Percentiles rank a stretch among this genome's conserved stretches.
phyloP scores from a whole-genome alignment of 2,797 vertebrate genomes.

The Hemitrygon akajei region DNA sequence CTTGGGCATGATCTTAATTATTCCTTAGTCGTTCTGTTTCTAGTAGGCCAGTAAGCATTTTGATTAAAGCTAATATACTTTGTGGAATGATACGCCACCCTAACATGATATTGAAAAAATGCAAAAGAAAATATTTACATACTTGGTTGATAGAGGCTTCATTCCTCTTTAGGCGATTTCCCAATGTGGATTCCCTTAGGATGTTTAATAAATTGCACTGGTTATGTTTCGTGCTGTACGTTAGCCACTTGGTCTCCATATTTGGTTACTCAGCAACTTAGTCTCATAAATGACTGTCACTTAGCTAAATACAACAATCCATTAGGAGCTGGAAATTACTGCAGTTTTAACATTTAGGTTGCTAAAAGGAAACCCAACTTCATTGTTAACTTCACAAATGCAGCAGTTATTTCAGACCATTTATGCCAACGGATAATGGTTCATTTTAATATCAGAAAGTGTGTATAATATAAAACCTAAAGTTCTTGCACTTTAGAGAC shows the following conservation, averaged over 20 bases:
- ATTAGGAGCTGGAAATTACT: neutral
- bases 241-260: conserved; percentile 12
- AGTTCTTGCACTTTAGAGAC: too few relatives aligned
- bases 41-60: neutral
- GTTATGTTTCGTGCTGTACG: neutral
- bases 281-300: neutral
- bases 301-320: neutral
- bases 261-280: neutral
- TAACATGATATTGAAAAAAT: neutral
- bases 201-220: neutral
- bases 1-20: neutral
- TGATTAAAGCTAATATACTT: neutral
- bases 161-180: conserved; percentile 26
- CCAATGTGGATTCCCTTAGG: neutral
- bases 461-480: too few relatives aligned
- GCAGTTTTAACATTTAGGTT: neutral
- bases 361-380: neutral
- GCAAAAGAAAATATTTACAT: conserved; percentile 20
- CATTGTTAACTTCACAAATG: neutral
- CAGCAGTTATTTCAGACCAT: neutral
- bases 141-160: neutral
- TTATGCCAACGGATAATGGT: neutral
- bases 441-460: too few relatives aligned
- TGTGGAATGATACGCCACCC: neutral
- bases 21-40: neutral